These are phyloP conservation scores for Hippocampus mohnikei DNA, from an alignment of 2,113 vertebrate genomes.

Conservation along the genomic window DNA sequence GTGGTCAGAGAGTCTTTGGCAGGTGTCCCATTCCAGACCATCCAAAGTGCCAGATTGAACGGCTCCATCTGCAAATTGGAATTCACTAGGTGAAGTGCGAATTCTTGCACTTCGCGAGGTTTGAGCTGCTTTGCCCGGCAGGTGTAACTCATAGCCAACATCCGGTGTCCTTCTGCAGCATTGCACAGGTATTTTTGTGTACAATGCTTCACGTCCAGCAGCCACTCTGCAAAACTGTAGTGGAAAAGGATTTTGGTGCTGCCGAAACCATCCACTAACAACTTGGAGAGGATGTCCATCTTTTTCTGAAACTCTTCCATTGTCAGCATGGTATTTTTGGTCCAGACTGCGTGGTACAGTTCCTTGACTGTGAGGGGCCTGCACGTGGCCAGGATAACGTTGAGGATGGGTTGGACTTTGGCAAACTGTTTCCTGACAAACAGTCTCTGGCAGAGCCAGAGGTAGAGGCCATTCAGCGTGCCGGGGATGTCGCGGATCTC, in stretches of 20 bases:
- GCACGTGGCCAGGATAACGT: constrained; percentile 92
- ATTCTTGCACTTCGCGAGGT: constrained; percentile 89
- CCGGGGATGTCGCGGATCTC: constrained; percentile 98
- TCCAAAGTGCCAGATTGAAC: constrained; percentile 91
- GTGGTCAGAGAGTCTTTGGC: constrained; percentile 90
- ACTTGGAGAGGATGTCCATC: constrained; percentile 91
- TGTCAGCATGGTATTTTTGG: constrained; percentile 88
- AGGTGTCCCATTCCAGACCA: constrained; percentile 97
- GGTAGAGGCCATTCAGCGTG: constrained; percentile 93
- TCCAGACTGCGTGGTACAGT: constrained; percentile 94
- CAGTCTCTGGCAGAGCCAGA: constrained; percentile 98
- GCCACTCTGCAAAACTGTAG: constrained; percentile 97
- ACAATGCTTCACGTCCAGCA: constrained; percentile 95
- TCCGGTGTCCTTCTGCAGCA: constrained; percentile 91
- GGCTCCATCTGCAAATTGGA: constrained; percentile 91
- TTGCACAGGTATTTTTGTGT: constrained; percentile 98
- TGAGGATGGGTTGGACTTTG: constrained; percentile 95
- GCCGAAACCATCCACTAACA: constrained; percentile 86
- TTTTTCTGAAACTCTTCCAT: constrained; percentile 97
- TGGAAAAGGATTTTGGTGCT: constrained; percentile 95
- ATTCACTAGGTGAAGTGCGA: constrained; percentile 90
- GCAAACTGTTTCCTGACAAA: constrained; percentile 98
- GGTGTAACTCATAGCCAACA: constrained; percentile 97
- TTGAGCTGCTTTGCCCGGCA: constrained; percentile 91
- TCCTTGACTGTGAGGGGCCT: constrained; percentile 86